These are phyloP conservation scores for Hemicordylus capensis DNA, from an alignment of 2,113 vertebrate genomes.

Conservation along the genomic window DNA sequence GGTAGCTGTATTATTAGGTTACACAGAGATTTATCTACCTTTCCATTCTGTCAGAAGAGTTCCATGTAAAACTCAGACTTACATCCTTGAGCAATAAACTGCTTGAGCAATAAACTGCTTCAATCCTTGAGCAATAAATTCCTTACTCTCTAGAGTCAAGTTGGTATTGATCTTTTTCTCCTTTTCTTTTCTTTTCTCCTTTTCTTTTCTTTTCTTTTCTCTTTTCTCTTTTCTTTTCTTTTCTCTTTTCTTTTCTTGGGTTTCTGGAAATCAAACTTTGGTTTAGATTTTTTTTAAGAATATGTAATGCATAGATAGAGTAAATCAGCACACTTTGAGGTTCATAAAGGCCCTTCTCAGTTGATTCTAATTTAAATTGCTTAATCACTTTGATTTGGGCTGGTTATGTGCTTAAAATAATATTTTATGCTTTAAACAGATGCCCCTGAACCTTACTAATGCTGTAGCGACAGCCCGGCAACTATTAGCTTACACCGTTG, in stretches of 20 bases:
- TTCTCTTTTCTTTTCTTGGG: too few species aligned
- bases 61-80: neutral
- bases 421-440: constrained; percentile 69
- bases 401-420: neutral
- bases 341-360: neutral
- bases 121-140: too few species aligned
- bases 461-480: constrained; percentile 90
- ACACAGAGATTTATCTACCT: too few species aligned
- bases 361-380: neutral
- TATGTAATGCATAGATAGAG: neutral
- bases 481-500: constrained; percentile 89
- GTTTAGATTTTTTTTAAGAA: neutral
- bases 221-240: too few species aligned
- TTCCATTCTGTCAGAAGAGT: neutral
- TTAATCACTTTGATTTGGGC: neutral
- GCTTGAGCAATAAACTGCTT: too few species aligned
- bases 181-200: neutral
- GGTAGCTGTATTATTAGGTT: neutral
- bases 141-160: neutral
- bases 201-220: too few species aligned
- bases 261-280: neutral
- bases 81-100: neutral
- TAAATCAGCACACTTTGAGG: neutral
- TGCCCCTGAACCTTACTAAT: constrained; percentile 95
- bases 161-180: neutral